These are phyloP conservation scores for Drosophila gaucha DNA, from an alignment of 2,888 invertebrate species.

Conservation along the genomic window DNA sequence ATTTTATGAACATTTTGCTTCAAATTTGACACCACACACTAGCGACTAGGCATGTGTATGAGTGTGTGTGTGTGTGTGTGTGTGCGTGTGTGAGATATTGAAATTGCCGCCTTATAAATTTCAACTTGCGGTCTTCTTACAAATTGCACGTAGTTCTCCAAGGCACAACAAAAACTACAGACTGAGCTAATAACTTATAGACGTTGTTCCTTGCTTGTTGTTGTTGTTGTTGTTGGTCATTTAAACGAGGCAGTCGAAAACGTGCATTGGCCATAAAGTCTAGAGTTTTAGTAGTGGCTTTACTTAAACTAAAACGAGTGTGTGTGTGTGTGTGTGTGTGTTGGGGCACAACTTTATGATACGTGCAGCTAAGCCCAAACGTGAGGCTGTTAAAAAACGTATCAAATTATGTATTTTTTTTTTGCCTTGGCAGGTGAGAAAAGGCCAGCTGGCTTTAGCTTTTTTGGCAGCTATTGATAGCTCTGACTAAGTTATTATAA, in stretches of 20 bases:
- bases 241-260: constrained; percentile 36
- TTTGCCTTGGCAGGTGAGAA: constrained; percentile 6
- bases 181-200: constrained; percentile 69
- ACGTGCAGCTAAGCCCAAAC: constrained; percentile 14
- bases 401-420: constrained; percentile 16
- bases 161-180: constrained; percentile 25
- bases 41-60: background rate
- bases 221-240: constrained; percentile 21
- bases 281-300: constrained; percentile 68
- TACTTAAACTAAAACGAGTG: constrained; percentile 50
- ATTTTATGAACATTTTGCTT: constrained; percentile 75
- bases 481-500: background rate
- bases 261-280: constrained; percentile 68
- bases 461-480: constrained; percentile 16
- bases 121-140: constrained; percentile 69
- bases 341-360: constrained; percentile 22
- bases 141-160: constrained; percentile 57
- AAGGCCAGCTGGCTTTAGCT: constrained; percentile 6
- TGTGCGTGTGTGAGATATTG: constrained; percentile 60
- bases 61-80: constrained; percentile 15
- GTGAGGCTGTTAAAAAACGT: constrained; percentile 38
- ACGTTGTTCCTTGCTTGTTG: constrained; percentile 22
- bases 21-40: constrained; percentile 69
- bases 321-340: background rate
- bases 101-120: constrained; percentile 77